Conservation (phyloP, 2,113 vertebrate species). For the Apistogramma diplotaenia region DNA sequence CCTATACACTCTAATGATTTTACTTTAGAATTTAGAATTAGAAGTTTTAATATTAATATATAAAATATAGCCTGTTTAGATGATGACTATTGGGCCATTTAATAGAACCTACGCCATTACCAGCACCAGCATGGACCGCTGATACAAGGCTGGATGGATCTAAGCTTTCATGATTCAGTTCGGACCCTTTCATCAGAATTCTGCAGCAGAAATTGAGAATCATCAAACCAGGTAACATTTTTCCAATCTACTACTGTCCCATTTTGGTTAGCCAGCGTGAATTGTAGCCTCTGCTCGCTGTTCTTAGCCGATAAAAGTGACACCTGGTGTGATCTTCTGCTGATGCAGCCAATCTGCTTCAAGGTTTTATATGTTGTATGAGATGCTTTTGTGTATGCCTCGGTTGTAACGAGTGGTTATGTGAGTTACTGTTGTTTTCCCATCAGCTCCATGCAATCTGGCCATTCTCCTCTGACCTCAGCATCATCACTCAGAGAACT, state of each 20-base stretch:
- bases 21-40: background rate
- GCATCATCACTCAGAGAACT: background rate
- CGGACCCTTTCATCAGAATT: background rate
- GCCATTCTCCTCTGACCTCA: background rate
- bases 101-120: background rate
- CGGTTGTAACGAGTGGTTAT: background rate
- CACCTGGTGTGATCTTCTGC: background rate
- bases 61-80: background rate
- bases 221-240: background rate
- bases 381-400: background rate
- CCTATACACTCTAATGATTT: background rate
- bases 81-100: background rate
- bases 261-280: background rate
- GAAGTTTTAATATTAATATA: background rate
- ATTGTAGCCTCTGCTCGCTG: background rate
- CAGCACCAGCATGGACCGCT: background rate
- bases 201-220: background rate
- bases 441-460: background rate
- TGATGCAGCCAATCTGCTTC: background rate
- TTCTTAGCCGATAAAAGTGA: background rate
- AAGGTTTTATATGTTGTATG: background rate
- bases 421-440: background rate
- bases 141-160: background rate
- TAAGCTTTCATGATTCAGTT: background rate
- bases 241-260: background rate